Evolutionary conservation across 2,888 invertebrate genomes (phyloP), one percentile per base, ranked within the genome.

Genomic region (Apamea monoglypha): DNA sequence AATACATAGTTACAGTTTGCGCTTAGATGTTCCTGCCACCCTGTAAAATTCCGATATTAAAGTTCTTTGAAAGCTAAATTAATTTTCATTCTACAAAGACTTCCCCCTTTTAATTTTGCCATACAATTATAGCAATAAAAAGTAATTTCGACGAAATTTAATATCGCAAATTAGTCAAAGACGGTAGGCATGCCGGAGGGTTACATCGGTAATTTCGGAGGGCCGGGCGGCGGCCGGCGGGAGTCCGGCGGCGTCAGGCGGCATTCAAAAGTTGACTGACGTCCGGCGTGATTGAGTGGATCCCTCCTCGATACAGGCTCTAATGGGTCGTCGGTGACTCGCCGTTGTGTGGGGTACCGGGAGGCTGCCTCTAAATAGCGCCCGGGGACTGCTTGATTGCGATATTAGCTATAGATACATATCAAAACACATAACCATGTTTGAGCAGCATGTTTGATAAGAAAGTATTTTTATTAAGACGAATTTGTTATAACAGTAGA

Each of bases 261-360:
- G 89, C 89, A 91, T 91, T 94, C 93, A 94, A 94, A 95, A 94
- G 93, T 94, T 95, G 96, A 95, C 94, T 94, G 95, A 95, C 93
- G 89, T 95, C 94, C 94, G 95, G 89, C 92, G 93, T 95, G 95
- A 95, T 96, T 95, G 95, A 96, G 94, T 92, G 92, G 92, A 91
- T 89, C 92, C 92, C 89, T 85, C 82, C 92, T 94, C 94, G 94
- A 94, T 95, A 95, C 94, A 94, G 92, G 92, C 92, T 94, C 92
- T 95, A 95, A 96, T 95, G 94, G 94, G 88, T 91, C 93, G 71
- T 90, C 90, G 92, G 92, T 91, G 92, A 91, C 90, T 85, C 36
- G 67, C 80, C 86, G 87, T 88, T 81, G 66, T 73, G 73, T 68
- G 86, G 80, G 83, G 92, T 91, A 50, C 16, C 81, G 87, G 87